A percentile compares a stretch with the other conserved stretches of the same genome.
phyloP scores from a whole-genome alignment of 2,797 vertebrate genomes.

The Toxotes lorentzi region DNA sequence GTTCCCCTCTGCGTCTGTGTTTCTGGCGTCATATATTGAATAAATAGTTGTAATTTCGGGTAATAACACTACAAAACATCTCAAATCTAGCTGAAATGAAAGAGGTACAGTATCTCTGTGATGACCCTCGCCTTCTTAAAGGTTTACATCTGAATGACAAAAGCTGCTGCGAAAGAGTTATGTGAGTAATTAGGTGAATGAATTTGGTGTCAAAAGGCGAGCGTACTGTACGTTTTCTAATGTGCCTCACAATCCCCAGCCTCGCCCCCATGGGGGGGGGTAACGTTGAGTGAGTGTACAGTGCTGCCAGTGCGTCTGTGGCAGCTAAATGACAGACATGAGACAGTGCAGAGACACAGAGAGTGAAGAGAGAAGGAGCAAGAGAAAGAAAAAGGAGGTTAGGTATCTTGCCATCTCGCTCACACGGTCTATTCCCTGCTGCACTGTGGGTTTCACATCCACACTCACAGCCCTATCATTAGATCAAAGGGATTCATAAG shows the following conservation, averaged over 20 bases:
- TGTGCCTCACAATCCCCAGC: conserved; percentile 51
- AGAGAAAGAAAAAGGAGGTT: conserved; percentile 33
- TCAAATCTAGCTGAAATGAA: conserved; percentile 20
- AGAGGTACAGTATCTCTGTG: conserved; percentile 12
- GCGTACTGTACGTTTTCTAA: conserved; percentile 59
- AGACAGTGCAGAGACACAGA: conserved; percentile 37
- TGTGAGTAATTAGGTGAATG: conserved; percentile 76
- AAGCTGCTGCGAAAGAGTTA: conserved; percentile 59
- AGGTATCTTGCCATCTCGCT: conserved; percentile 36
- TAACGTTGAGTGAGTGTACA: conserved; percentile 53
- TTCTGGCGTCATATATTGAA: conserved; percentile 13
- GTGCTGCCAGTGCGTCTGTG: conserved; percentile 43
- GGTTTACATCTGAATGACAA: conserved; percentile 42
- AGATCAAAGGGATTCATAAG: conserved; percentile 50
- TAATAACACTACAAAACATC: conserved; percentile 30
- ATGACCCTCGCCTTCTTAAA: conserved; percentile 27
- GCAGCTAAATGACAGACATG: conserved; percentile 56
- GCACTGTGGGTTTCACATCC: conserved; percentile 26
- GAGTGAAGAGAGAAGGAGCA: conserved; percentile 19
- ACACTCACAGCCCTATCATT: conserved; percentile 31
- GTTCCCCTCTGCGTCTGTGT: conserved; percentile 2
- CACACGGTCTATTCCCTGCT: conserved; percentile 39
- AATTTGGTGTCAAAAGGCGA: conserved; percentile 67
- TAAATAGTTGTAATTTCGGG: conserved; percentile 38
- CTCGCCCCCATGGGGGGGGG: conserved; percentile 47